Evolutionary conservation across 2,113 vertebrate genomes (phyloP), one percentile per base, ranked within the genome.

Genomic region (Leptosomus discolor): DNA sequence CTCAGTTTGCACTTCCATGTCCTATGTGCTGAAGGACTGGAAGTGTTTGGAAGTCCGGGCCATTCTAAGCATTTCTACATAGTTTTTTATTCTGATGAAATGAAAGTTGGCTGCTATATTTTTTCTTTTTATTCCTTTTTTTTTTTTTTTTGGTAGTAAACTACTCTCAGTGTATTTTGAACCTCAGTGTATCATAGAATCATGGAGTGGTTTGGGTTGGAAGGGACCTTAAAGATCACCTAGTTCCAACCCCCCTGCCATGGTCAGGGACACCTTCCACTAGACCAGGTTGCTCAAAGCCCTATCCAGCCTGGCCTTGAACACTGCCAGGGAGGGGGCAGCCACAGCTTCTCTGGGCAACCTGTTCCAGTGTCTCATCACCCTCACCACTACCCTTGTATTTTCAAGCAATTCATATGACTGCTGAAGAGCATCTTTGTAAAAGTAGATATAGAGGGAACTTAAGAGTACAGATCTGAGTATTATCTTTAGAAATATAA

Each of bases 361-460:
- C 13, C 16, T n/a, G 16, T 85, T 4, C 45, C 39, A 54, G 37
- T 9, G 6, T 11, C 39, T 50, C n/a, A 64, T 20, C 27, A 67
- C 14, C 5, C 26, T 81, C 43, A 43, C 34, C 18, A 24, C 48
- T 68, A 16, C 29, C 13, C 7, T 32, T 43, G 30, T 60, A 43
- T 64, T 85, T 96, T 95, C 94, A 97, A 93, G 80, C 92, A 70
- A 80, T 81, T 90, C 29, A 48, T 36, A 61, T 37, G 68, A 70
- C 69, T 98, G 95, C 88, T 85, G 89, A 87, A 78, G 32, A 87
- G 9, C 32, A 37, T 85, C 30, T 76, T 43, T 46, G 7, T 86
- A 69, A 69, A 13, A 56, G 7, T 24, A 91, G 12, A 7, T 73
- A 15, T 7, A 79, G 27, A 41, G 16, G 27, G 81, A 80, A 87